Evolutionary conservation across 2,113 vertebrate species (phyloP).

Genomic region (Elephas maximus): DNA sequence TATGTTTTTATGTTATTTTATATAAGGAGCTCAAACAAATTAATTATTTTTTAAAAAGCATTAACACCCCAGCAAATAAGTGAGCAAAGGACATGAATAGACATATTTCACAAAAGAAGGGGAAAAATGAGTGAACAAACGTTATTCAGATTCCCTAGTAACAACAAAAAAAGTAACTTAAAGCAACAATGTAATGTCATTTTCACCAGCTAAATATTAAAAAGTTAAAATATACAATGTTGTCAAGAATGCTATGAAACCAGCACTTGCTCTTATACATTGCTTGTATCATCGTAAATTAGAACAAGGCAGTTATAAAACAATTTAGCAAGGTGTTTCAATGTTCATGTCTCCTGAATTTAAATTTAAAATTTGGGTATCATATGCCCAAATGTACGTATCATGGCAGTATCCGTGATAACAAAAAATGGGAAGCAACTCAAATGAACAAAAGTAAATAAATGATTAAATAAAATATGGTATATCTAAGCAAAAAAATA

Average conservation of each 20-base stretch:
- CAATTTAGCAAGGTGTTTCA: not conserved
- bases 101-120: not conserved
- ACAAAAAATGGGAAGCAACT: not conserved
- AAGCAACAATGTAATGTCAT: not conserved
- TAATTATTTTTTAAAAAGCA: not conserved
- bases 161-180: not conserved
- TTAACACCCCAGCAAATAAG: not conserved
- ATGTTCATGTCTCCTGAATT: not conserved
- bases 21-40: not conserved
- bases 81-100: not conserved
- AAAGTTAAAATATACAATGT: not conserved
- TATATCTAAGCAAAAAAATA: not conserved
- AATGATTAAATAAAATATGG: not conserved
- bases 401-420: too few relatives aligned
- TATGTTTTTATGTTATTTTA: not conserved
- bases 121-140: not conserved
- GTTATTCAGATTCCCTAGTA: not conserved
- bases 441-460: not conserved
- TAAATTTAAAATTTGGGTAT: not conserved
- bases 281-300: not conserved
- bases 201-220: not conserved
- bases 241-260: not conserved
- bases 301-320: not conserved
- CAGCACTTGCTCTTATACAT: not conserved
- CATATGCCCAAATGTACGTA: not conserved